Evolutionary conservation across 2,797 vertebrate species (phyloP), one percentile per base, ranked within the genome.

Genomic region (Spinus olivaceus): DNA sequence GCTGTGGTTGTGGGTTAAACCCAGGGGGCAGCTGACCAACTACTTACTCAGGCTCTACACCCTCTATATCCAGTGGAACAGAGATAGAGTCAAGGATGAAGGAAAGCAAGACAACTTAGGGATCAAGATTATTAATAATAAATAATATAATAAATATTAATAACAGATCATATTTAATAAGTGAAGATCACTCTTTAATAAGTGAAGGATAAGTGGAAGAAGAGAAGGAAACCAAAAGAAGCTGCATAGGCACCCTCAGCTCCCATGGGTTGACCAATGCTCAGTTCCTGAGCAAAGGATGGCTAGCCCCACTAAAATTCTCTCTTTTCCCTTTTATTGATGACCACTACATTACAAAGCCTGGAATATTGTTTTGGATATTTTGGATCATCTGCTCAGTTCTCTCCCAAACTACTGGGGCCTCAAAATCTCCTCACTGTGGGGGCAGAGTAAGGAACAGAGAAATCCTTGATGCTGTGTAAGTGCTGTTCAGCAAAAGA

Each of bases 231-330:
- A 5, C 0, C 4, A 49, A 20, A 56, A 39, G 8, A 22, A 41
- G 8, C 18, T 54, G 15, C 6, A 49, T 44, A 49, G 8, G 2
- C 8, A 61, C 8, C 35, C 8, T 30, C 8, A 39, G 11, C 8
- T 81, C 13, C 30, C 6, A 19, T 5, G 18, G 8, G 17, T 0
- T 82, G 39, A 50, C 4, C 0, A 0, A 32, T 41, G 18, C 2
- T 24, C 15, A 63, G 8, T 8, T 60, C 16, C 41, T 42, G 12
- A 79, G 12, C 19, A 85, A 86, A 85, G 54, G 46, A 35, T 10
- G 2, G 4, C 37, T 73, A 42, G 14, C 5, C 7, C 13, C 77
- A 9, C 15, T 49, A 32, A 88, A 79, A 8, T 5, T 6, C 1
- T 24, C 15, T 35, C 4, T 63, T 81, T 54, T 63, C 15, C 11